phyloP scores from a whole-genome alignment of 92 coral and sea anemone genomes.

The Paragorgia papillata region DNA sequence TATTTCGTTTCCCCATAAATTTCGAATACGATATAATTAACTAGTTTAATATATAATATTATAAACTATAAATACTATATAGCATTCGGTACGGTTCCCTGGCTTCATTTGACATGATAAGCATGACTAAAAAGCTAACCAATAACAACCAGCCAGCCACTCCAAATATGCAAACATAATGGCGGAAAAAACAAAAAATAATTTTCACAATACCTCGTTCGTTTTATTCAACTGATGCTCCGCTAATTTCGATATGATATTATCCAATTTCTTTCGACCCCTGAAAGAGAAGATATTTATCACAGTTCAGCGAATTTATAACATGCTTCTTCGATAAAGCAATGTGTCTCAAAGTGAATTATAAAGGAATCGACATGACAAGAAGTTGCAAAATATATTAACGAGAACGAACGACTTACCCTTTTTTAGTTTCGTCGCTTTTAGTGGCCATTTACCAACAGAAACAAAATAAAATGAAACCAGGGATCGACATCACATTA shows the following conservation, averaged over 20 bases:
- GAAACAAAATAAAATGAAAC: background rate
- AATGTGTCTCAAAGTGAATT: background rate
- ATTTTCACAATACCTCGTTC: background rate
- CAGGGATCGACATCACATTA: background rate
- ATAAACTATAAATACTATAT: too few species aligned
- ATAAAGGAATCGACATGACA: background rate
- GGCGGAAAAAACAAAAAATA: background rate
- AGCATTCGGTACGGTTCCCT: background rate
- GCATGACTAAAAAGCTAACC: background rate
- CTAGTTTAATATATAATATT: too few species aligned
- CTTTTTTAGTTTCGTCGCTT: slow-evolving; percentile 12
- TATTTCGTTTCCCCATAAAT: too few species aligned
- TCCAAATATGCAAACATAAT: background rate
- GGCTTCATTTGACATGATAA: background rate
- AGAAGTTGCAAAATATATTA: background rate
- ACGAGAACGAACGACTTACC: slow-evolving; percentile 26
- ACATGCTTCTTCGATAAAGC: too few species aligned
- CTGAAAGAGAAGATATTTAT: background rate
- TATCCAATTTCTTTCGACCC: slow-evolving; percentile 72
- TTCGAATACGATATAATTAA: too few species aligned
- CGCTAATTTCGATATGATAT: slow-evolving; percentile 72
- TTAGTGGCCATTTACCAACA: slow-evolving; percentile 24
- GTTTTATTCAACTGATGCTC: slow-evolving; percentile 1
- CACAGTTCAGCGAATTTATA: background rate
- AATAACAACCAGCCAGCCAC: background rate